A percentile compares a stretch with the other conserved stretches of the same genome.
These are phyloP conservation scores for Ondatra zibethicus DNA, from an alignment of 2,113 vertebrate species.

Conservation along the genomic window DNA sequence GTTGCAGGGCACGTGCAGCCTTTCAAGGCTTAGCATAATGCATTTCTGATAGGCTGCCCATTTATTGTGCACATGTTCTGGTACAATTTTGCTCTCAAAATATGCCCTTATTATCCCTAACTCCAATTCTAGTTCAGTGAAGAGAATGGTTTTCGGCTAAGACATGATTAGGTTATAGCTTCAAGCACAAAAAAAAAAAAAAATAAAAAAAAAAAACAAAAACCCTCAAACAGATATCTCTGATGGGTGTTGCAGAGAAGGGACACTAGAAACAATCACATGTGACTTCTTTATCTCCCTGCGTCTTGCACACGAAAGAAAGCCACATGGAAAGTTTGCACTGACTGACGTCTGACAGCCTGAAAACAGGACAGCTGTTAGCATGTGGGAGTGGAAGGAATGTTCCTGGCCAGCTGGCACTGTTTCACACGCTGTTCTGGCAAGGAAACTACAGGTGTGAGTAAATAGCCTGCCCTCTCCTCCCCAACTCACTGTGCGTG, in stretches of 20 bases:
- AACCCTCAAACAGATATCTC: background rate
- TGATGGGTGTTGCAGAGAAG: background rate
- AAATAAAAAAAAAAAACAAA: background rate
- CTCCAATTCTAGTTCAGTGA: background rate
- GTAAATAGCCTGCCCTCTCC: background rate
- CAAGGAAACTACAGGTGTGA: conserved; percentile 51
- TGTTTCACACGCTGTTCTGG: background rate
- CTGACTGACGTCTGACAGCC: conserved; percentile 29
- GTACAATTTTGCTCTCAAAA: background rate
- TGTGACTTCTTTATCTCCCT: background rate
- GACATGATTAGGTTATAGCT: conserved; percentile 1
- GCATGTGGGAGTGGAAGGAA: conserved; percentile 8
- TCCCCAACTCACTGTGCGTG: background rate
- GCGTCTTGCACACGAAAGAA: background rate
- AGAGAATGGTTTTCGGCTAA: conserved; percentile 8
- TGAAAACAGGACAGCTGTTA: conserved; percentile 59
- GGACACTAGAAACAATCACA: background rate
- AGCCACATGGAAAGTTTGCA: background rate
- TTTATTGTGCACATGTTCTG: background rate
- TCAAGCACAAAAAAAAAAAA: background rate
- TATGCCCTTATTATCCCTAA: background rate
- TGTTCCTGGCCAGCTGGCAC: conserved; percentile 40
- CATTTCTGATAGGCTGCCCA: background rate
- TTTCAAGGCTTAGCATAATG: background rate
- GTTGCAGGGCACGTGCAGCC: background rate